These are phyloP conservation scores for Cheiracanthium punctorium DNA, from an alignment of 2,888 invertebrate species.

Conservation along the genomic window DNA sequence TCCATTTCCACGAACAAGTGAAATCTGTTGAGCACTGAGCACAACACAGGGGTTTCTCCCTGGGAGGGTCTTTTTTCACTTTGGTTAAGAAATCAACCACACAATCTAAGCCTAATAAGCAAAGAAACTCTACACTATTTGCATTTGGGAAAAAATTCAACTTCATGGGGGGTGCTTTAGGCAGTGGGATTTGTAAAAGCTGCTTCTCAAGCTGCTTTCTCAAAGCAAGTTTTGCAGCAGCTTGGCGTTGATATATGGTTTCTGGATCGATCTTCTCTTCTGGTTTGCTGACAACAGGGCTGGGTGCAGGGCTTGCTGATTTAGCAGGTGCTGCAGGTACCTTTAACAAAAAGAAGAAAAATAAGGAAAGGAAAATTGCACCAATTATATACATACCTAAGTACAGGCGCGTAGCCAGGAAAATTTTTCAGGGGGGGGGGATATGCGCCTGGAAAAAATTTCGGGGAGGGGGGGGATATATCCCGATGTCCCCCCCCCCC, in stretches of 20 bases:
- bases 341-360: constrained; percentile 11
- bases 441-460: not conserved
- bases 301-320: constrained; percentile 24
- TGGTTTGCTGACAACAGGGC: not conserved
- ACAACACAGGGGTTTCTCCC: constrained; percentile 91
- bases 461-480: not conserved
- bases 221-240: constrained; percentile 96
- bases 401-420: too few species aligned
- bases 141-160: constrained; percentile 99
- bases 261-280: constrained; percentile 77
- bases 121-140: constrained; percentile 97
- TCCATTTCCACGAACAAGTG: constrained; percentile 99
- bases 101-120: constrained; percentile 95
- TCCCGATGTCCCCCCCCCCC: not conserved
- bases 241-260: constrained; percentile 96
- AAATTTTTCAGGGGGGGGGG: not conserved
- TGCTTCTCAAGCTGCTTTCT: constrained; percentile 98
- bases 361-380: too few species aligned
- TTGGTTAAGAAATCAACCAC: constrained; percentile 96
- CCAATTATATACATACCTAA: not conserved
- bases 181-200: constrained; percentile 93
- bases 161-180: constrained; percentile 98
- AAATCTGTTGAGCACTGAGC: constrained; percentile 98
- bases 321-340: constrained; percentile 45
- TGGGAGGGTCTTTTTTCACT: constrained; percentile 86